A percentile compares a stretch with the other conserved stretches of the same genome.
Conservation (phyloP, 2,113 vertebrate species). For the Mesembrinibis cayennensis region DNA sequence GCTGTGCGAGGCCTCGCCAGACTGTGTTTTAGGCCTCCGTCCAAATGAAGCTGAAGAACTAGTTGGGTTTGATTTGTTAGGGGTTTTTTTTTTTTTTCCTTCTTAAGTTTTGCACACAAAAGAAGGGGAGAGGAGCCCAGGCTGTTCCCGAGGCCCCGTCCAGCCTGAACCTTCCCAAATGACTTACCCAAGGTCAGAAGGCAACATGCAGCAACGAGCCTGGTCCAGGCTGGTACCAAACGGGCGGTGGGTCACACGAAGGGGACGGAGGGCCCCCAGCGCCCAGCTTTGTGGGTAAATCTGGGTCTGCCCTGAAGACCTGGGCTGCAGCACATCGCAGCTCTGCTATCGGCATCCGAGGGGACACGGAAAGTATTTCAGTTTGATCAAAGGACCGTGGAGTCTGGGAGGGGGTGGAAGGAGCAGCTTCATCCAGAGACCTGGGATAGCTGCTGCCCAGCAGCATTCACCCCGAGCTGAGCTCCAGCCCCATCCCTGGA, state of each 20-base stretch:
- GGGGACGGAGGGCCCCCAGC: not conserved
- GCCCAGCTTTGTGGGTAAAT: not conserved
- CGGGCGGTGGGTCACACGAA: fast-evolving
- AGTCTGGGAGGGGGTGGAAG: not conserved
- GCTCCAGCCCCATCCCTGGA: not conserved
- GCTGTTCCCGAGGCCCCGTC: fast-evolving
- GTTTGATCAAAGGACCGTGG: not conserved
- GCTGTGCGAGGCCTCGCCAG: constrained; percentile 17
- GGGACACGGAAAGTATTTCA: not conserved
- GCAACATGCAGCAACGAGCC: not conserved
- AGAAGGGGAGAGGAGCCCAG: not conserved
- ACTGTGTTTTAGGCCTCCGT: constrained; percentile 36
- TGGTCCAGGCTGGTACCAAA: not conserved
- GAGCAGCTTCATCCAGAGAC: not conserved
- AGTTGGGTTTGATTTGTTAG: not conserved
- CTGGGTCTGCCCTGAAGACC: not conserved
- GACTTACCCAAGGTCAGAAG: not conserved
- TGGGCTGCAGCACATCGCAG: fast-evolving
- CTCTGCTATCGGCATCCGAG: not conserved
- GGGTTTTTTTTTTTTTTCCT: not conserved
- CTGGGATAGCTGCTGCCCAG: not conserved
- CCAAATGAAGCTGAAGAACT: constrained; percentile 56
- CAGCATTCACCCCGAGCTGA: fast-evolving
- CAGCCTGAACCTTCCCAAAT: not conserved
- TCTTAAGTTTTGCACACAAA: not conserved